Conservation (phyloP, 2,888 invertebrate species). For the Gandaritis pyraliata region DNA sequence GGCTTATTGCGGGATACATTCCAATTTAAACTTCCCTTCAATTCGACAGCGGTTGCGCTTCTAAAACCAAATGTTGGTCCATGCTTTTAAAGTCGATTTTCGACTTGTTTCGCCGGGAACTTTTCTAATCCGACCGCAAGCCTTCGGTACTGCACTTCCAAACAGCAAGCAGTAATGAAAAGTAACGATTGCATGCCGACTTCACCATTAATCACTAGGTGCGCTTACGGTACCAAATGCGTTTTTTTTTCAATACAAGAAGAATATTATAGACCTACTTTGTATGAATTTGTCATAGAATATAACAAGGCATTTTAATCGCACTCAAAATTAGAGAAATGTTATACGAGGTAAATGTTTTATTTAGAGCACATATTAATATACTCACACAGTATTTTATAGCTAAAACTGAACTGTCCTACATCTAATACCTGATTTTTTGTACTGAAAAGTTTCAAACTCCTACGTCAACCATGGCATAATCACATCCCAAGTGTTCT, state of each 20-base stretch:
- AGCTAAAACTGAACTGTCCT: neutral
- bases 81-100: conserved; percentile 83
- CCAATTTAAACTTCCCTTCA: conserved; percentile 83
- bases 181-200: conserved; percentile 82
- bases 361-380: no score
- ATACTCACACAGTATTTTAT: no score
- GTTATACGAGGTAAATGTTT: neutral
- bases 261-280: conserved; percentile 13
- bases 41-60: conserved; percentile 70
- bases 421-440: neutral
- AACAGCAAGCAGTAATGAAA: conserved; percentile 82
- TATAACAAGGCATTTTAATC: neutral
- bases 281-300: conserved; percentile 13
- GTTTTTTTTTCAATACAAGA: conserved; percentile 35
- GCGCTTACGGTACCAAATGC: conserved; percentile 44
- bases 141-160: conserved; percentile 78
- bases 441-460: neutral
- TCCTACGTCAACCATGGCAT: neutral
- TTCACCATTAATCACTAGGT: conserved; percentile 77
- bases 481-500: conserved; percentile 6
- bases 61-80: conserved; percentile 81
- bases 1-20: conserved; percentile 83
- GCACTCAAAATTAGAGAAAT: neutral
- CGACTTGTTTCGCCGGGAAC: conserved; percentile 75
- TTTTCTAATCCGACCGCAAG: conserved; percentile 83